Evolutionary conservation across 2,888 invertebrate genomes (phyloP).

Genomic region (Acleris sparsana): DNA sequence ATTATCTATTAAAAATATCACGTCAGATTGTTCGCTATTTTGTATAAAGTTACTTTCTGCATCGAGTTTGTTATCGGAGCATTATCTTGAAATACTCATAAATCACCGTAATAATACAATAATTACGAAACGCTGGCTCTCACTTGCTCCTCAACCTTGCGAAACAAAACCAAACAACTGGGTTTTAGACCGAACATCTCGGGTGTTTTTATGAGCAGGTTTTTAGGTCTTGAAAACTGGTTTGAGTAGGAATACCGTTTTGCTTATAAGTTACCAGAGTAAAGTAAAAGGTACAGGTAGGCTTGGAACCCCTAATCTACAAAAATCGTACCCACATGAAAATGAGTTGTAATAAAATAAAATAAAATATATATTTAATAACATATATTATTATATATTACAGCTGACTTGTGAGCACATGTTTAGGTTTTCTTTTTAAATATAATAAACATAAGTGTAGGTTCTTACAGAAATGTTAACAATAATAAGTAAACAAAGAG

Average conservation of each 20-base stretch:
- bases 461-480: too few relatives aligned
- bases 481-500: too few relatives aligned
- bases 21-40: constrained; percentile 82
- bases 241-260: constrained; percentile 8
- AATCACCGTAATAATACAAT: constrained; percentile 72
- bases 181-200: constrained; percentile 13
- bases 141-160: constrained; percentile 48
- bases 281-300: neutral
- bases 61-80: constrained; percentile 63
- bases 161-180: constrained; percentile 49
- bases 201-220: constrained; percentile 1
- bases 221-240: constrained; percentile 8
- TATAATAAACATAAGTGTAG: too few relatives aligned
- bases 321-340: too few relatives aligned
- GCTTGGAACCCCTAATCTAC: neutral
- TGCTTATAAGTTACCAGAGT: neutral
- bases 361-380: too few relatives aligned
- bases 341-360: too few relatives aligned
- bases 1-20: constrained; percentile 83
- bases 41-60: constrained; percentile 77
- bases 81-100: constrained; percentile 74
- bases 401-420: too few relatives aligned
- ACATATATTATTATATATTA: too few relatives aligned
- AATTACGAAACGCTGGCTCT: constrained; percentile 67
- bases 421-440: too few relatives aligned